Percentiles rank a stretch among this genome's conserved stretches.
These are phyloP conservation scores for Ctenosaura bakeri DNA, from an alignment of 2,797 vertebrate species.

Conservation along the genomic window DNA sequence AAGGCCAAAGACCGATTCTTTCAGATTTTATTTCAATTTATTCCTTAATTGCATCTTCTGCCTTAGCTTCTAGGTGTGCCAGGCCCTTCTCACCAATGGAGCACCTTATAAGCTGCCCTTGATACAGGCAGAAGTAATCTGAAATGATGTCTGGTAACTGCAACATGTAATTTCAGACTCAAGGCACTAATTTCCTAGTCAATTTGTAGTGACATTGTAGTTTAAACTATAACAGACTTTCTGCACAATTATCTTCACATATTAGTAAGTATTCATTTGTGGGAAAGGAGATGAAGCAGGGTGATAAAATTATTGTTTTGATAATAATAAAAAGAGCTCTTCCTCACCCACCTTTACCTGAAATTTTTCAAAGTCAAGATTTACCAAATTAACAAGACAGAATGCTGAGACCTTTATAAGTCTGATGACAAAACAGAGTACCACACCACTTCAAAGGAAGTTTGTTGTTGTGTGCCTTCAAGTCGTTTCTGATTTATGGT, in stretches of 20 bases:
- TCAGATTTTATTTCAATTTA: not conserved
- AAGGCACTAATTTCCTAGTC: constrained; percentile 79
- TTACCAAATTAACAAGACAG: not conserved
- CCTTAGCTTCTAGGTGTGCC: fast-evolving
- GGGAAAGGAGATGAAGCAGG: constrained; percentile 28
- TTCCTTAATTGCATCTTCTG: constrained; percentile 34
- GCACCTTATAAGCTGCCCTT: constrained; percentile 61
- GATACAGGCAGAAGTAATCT: constrained; percentile 70
- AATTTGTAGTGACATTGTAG: constrained; percentile 75
- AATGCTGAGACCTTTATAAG: not conserved
- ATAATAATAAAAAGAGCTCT: constrained; percentile 31
- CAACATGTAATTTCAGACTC: constrained; percentile 77
- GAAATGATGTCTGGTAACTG: constrained; percentile 74
- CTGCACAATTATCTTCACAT: constrained; percentile 67
- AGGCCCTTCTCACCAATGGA: constrained; percentile 8
- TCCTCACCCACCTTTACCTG: not conserved
- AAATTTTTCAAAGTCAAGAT: not conserved
- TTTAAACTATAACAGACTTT: constrained; percentile 54
- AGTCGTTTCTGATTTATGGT: too few species aligned
- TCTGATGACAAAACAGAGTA: not conserved
- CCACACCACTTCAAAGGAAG: not conserved
- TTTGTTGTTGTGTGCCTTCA: too few species aligned
- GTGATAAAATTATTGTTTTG: constrained; percentile 44
- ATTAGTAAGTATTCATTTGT: constrained; percentile 65
- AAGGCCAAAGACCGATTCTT: not conserved